Percentiles rank a stretch among this genome's conserved stretches.
Conservation (phyloP, 2,888 invertebrate species). For the Hydraecia micacea region DNA sequence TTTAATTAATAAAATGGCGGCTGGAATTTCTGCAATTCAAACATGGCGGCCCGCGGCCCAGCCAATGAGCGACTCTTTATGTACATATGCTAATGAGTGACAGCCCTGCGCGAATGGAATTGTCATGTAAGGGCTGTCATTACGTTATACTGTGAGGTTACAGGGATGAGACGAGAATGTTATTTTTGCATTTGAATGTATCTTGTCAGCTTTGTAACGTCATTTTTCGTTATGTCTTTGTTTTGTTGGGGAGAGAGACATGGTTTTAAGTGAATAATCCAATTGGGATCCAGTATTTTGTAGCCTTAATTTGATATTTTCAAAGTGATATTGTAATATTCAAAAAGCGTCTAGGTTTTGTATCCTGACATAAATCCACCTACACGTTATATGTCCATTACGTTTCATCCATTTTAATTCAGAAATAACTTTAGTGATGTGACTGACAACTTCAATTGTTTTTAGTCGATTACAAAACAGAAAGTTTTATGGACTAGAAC, state of each 20-base stretch:
- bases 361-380: not conserved
- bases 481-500: not conserved
- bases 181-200: slow-evolving; percentile 81
- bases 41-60: slow-evolving; percentile 77
- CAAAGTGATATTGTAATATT: not conserved
- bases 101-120: slow-evolving; percentile 88
- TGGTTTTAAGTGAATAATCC: slow-evolving; percentile 24
- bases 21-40: slow-evolving; percentile 83
- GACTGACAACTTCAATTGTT: not conserved
- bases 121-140: slow-evolving; percentile 88
- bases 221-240: slow-evolving; percentile 54
- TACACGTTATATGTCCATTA: not conserved
- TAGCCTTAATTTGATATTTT: not conserved
- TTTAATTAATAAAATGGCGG: slow-evolving; percentile 88
- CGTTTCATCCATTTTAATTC: slow-evolving; percentile 3
- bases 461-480: slow-evolving; percentile 15
- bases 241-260: slow-evolving; percentile 19
- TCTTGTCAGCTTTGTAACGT: slow-evolving; percentile 63
- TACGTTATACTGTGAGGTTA: slow-evolving; percentile 80
- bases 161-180: slow-evolving; percentile 75
- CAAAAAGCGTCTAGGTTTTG: not conserved
- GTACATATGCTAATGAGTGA: slow-evolving; percentile 89
- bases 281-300: slow-evolving; percentile 1
- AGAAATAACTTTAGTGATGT: slow-evolving; percentile 19
- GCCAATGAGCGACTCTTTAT: slow-evolving; percentile 84